Evolutionary conservation across 1,140 invertebrate genomes (phyloP).

Genomic region (Drosophila teissieri): DNA sequence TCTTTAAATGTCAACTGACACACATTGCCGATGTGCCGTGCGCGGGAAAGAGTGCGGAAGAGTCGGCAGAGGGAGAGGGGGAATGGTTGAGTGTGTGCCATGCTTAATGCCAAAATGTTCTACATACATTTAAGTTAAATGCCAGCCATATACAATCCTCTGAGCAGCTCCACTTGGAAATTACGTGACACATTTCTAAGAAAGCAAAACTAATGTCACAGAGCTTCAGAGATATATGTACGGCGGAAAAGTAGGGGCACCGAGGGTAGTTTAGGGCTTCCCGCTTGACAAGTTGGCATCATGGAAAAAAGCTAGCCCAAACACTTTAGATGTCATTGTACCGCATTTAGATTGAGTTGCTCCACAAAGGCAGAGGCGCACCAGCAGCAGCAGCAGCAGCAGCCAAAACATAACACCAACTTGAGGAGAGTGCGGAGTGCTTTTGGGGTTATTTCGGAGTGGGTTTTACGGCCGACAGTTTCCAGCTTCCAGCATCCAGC

Average conservation of each 20-base stretch:
- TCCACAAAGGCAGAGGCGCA: constrained; percentile 32
- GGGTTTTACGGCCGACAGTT: background rate
- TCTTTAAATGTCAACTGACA: constrained; percentile 76
- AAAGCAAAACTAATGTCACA: constrained; percentile 80
- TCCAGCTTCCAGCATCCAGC: constrained; percentile 1
- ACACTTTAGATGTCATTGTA: constrained; percentile 83
- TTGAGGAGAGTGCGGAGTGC: constrained; percentile 8
- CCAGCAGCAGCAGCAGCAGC: constrained; percentile 25
- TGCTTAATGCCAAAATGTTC: constrained; percentile 63
- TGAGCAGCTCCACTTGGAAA: constrained; percentile 51
- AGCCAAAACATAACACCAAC: constrained; percentile 76
- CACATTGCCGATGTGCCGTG: constrained; percentile 38
- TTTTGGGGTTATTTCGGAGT: constrained; percentile 29
- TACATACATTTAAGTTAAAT: constrained; percentile 79
- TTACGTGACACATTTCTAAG: constrained; percentile 82
- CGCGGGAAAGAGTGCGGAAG: constrained; percentile 6
- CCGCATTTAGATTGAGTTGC: constrained; percentile 82
- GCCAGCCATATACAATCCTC: constrained; percentile 76
- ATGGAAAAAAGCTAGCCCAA: constrained; percentile 65
- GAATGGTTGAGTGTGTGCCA: constrained; percentile 6
- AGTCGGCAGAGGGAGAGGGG: background rate
- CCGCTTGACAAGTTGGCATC: constrained; percentile 48
- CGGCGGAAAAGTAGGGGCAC: background rate
- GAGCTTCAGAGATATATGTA: constrained; percentile 31
- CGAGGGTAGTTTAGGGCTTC: constrained; percentile 22